Conservation (phyloP, 2,888 invertebrate species). For the Eupsilia transversa region DNA sequence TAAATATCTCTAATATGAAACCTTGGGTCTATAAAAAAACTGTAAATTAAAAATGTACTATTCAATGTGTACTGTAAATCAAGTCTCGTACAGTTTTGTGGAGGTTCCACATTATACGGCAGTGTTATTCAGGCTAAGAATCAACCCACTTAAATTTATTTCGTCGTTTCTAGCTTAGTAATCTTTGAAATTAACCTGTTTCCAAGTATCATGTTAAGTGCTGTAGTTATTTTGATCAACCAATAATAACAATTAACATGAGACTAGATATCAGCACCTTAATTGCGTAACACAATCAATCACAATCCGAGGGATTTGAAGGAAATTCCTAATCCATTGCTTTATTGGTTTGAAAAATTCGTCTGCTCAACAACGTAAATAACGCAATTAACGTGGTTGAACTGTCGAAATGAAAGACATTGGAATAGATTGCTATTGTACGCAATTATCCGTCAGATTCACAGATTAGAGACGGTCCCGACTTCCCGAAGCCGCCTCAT, state of each 20-base stretch:
- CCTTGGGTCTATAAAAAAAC: background rate
- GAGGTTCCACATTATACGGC: conserved; percentile 5
- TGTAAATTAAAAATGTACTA: background rate
- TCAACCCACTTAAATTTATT: background rate
- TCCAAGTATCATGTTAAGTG: background rate
- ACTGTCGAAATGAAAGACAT: too few relatives aligned
- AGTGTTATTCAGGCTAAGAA: background rate
- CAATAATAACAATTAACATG: background rate
- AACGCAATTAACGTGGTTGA: too few relatives aligned
- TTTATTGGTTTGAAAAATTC: too few relatives aligned
- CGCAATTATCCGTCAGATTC: too few relatives aligned
- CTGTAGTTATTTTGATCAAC: background rate
- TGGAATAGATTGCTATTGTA: too few relatives aligned
- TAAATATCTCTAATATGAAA: background rate
- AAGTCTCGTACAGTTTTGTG: conserved; percentile 17
- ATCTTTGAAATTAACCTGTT: background rate
- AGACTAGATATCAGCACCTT: background rate
- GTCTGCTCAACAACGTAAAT: too few relatives aligned
- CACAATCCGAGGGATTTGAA: too few relatives aligned
- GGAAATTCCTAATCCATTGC: too few relatives aligned
- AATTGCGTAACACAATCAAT: too few relatives aligned
- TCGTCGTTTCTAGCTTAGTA: background rate
- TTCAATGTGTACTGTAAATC: background rate
- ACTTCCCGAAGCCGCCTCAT: background rate
- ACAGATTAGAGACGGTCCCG: background rate